Conservation (phyloP, 2,888 invertebrate genomes). For the Parnassius apollo region DNA sequence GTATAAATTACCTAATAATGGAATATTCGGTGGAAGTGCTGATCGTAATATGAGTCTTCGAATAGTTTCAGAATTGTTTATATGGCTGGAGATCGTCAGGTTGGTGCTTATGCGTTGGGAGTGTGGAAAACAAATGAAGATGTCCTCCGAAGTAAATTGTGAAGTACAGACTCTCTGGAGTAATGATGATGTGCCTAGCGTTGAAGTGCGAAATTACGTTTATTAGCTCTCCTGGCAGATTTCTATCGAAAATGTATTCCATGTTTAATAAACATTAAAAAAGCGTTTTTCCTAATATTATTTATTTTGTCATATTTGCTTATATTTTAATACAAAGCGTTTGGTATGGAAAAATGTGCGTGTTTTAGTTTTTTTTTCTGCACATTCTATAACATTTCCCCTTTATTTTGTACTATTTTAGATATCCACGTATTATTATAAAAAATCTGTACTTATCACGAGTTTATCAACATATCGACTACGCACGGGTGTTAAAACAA, state of each 20-base stretch:
- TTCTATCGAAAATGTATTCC: too few species aligned
- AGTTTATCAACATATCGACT: too few species aligned
- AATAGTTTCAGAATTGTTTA: slow-evolving; percentile 57
- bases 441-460: too few species aligned
- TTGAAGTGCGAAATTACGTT: slow-evolving; percentile 64
- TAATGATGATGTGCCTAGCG: slow-evolving; percentile 64
- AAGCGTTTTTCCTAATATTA: not conserved
- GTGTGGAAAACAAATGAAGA: slow-evolving; percentile 40
- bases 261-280: too few species aligned
- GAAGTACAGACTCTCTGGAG: slow-evolving; percentile 66
- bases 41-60: not conserved
- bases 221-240: slow-evolving; percentile 39
- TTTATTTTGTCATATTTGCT: not conserved
- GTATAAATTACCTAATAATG: too few species aligned
- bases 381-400: too few species aligned
- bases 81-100: slow-evolving; percentile 65
- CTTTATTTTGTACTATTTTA: too few species aligned
- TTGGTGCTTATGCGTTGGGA: slow-evolving; percentile 60
- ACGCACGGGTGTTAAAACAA: too few species aligned
- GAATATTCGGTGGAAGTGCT: too few species aligned
- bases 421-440: too few species aligned
- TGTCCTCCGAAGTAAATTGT: slow-evolving; percentile 36
- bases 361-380: too few species aligned
- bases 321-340: not conserved
- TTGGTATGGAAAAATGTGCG: not conserved